These are phyloP conservation scores for Sesamia nonagrioides DNA, from an alignment of 1,140 invertebrate genomes.

Conservation along the genomic window DNA sequence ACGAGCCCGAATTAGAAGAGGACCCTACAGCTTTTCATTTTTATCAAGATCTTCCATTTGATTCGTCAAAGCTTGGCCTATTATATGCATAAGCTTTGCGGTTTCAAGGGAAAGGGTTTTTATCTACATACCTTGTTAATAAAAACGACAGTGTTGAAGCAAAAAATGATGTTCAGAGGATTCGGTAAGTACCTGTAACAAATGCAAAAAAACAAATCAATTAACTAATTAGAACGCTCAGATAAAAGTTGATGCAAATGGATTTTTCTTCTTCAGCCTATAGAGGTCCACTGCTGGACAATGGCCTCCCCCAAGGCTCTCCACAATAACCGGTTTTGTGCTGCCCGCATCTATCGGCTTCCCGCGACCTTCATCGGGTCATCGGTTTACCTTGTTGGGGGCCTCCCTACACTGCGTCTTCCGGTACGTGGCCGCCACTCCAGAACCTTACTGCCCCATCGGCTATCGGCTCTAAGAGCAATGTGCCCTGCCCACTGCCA, in stretches of 20 bases:
- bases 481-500: no score
- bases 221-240: not conserved
- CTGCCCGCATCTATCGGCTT: no score
- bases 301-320: no score
- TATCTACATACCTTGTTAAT: not conserved
- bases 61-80: constrained; percentile 2
- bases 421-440: no score
- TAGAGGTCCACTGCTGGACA: no score
- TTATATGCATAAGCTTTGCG: not conserved
- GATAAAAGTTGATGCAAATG: not conserved
- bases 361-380: no score
- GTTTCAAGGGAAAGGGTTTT: not conserved
- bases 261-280: no score
- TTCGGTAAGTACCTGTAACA: not conserved
- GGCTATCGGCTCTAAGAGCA: no score
- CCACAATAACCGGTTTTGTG: no score
- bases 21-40: not conserved
- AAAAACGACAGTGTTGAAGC: not conserved
- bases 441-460: no score
- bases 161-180: not conserved
- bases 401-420: no score
- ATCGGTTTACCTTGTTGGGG: no score
- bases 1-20: constrained; percentile 3
- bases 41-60: constrained; percentile 21
- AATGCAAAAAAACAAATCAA: not conserved